Evolutionary conservation across 2,888 invertebrate species (phyloP).

Genomic region (Octodonta nipae): DNA sequence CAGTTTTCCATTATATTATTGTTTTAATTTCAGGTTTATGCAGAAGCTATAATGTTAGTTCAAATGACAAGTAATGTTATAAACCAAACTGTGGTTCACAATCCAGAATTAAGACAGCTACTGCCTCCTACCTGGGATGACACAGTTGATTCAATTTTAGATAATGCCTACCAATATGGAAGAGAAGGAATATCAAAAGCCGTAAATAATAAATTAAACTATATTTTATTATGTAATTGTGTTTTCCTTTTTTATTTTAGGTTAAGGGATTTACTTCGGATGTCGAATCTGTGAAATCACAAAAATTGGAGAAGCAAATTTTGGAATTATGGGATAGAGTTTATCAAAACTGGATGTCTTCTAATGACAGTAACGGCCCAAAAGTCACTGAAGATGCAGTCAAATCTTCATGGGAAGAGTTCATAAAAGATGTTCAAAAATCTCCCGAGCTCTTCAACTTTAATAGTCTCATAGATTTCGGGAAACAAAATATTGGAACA

Average conservation of each 20-base stretch:
- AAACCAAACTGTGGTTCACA: constrained; percentile 77
- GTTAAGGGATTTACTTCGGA: constrained; percentile 66
- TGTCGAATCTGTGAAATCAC: constrained; percentile 65
- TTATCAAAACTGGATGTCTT: constrained; percentile 83
- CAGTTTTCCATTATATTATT: too few species aligned
- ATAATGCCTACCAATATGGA: constrained; percentile 87
- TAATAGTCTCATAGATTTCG: constrained; percentile 63
- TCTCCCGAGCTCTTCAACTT: constrained; percentile 63
- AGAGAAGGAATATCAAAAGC: constrained; percentile 79
- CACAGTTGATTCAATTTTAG: constrained; percentile 77
- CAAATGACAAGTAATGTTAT: constrained; percentile 77
- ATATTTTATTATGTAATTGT: not conserved
- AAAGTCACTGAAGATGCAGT: constrained; percentile 61
- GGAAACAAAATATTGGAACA: constrained; percentile 81
- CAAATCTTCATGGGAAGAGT: constrained; percentile 56
- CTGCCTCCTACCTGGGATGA: constrained; percentile 75
- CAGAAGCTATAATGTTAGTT: constrained; percentile 83
- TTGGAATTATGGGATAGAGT: constrained; percentile 86
- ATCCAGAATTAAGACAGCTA: constrained; percentile 71
- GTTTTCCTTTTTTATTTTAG: constrained; percentile 33
- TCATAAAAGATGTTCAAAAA: constrained; percentile 58
- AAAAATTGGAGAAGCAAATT: constrained; percentile 74
- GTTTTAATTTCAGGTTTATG: constrained; percentile 60
- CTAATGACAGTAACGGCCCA: constrained; percentile 51
- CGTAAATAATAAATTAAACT: constrained; percentile 41